Evolutionary conservation across 2,113 vertebrate species (phyloP).

Genomic region (Galemys pyrenaicus): DNA sequence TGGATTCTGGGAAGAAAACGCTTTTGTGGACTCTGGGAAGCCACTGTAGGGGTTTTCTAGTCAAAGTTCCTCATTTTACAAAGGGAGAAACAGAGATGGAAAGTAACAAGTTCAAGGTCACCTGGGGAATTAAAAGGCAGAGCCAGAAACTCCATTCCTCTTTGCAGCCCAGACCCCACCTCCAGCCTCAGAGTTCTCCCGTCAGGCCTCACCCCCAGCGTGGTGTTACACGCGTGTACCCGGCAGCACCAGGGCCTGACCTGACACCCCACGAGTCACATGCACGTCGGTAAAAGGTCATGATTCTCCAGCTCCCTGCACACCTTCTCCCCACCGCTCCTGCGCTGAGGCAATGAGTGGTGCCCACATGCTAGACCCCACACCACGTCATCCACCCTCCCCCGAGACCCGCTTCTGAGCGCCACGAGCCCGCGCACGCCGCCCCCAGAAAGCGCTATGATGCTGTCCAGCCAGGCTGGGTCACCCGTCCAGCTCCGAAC

Average conservation of each 20-base stretch:
- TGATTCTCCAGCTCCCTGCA: background rate
- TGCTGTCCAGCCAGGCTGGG: background rate
- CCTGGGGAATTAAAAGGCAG: background rate
- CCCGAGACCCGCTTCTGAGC: background rate
- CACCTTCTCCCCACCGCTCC: background rate
- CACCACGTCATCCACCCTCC: background rate
- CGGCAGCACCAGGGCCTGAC: background rate
- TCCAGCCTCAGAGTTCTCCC: background rate
- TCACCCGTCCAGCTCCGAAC: background rate
- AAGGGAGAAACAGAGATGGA: background rate
- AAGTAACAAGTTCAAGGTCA: background rate
- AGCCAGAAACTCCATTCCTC: background rate
- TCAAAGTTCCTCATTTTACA: background rate
- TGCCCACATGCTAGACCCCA: background rate
- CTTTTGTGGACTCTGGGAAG: background rate
- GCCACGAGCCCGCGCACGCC: too few relatives aligned
- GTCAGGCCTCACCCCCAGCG: fast-evolving
- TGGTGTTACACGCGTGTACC: fast-evolving
- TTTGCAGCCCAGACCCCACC: background rate
- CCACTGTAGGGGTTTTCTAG: background rate
- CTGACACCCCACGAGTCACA: background rate
- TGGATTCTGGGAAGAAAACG: background rate
- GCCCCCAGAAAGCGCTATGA: background rate
- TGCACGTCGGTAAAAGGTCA: background rate
- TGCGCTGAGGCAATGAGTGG: background rate